Conservation (phyloP, 2,113 vertebrate species). For the Psittacara wagleri region DNA sequence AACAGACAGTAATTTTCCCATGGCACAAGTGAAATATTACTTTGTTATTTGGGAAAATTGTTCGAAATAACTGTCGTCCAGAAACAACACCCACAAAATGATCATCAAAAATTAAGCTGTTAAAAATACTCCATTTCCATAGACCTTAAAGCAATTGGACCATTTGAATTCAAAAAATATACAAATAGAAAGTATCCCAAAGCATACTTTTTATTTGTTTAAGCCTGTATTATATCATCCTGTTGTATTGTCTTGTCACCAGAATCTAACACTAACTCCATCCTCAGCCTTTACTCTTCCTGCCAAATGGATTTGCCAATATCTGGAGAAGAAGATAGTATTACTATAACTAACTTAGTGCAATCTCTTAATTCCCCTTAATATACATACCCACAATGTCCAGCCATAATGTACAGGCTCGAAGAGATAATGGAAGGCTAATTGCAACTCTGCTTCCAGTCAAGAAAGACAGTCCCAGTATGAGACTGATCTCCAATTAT, state of each 20-base stretch:
- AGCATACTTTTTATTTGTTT: not conserved
- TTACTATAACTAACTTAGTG: not conserved
- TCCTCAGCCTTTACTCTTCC: not conserved
- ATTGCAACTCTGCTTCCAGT: not conserved
- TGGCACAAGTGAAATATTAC: not conserved
- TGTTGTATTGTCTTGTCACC: not conserved
- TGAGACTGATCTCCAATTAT: not conserved
- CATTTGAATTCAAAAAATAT: not conserved
- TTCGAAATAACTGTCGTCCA: not conserved
- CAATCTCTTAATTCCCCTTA: not conserved
- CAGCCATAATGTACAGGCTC: not conserved
- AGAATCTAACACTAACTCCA: not conserved
- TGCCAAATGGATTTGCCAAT: not conserved
- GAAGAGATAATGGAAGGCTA: not conserved
- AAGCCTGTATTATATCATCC: not conserved
- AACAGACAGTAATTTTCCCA: not conserved
- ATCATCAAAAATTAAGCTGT: not conserved
- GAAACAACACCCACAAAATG: not conserved
- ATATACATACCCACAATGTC: not conserved
- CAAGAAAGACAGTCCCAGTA: not conserved
- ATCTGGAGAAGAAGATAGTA: not conserved
- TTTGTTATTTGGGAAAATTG: not conserved
- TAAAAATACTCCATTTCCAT: not conserved
- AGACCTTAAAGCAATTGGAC: not conserved
- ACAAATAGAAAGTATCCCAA: not conserved